Conservation (phyloP, 2,113 vertebrate species). For the Cheirogaleus medius region DNA sequence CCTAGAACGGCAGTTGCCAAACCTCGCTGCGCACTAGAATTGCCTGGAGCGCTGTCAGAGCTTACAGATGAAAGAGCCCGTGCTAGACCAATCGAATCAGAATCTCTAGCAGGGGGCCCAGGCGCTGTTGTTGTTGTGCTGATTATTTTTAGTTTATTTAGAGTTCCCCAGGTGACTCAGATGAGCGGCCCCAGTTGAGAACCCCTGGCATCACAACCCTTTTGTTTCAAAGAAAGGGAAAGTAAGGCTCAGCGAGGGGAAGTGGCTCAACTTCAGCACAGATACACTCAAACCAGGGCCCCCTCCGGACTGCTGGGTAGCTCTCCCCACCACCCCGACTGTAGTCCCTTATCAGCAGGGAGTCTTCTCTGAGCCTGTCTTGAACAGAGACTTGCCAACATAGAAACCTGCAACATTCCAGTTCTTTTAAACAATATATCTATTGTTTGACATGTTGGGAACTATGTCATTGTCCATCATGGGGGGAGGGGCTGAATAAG, state of each 20-base stretch:
- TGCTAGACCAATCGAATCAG: neutral
- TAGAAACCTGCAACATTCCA: neutral
- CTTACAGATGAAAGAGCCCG: neutral
- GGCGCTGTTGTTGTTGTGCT: neutral
- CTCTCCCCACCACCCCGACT: fast-evolving
- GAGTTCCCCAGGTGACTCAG: neutral
- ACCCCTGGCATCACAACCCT: neutral
- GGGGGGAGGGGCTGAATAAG: neutral
- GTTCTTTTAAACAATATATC: neutral
- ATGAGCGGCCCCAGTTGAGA: neutral
- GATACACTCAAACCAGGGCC: neutral
- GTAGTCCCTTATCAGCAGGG: neutral
- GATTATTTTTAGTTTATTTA: neutral
- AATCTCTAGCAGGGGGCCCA: neutral
- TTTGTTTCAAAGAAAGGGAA: neutral
- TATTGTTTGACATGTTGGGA: neutral
- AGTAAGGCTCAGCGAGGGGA: neutral
- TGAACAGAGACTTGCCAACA: neutral
- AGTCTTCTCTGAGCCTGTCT: neutral
- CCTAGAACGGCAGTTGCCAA: neutral
- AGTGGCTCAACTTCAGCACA: neutral
- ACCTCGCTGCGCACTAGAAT: neutral
- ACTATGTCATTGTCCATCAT: neutral
- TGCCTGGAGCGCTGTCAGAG: neutral
- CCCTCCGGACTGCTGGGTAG: neutral